Evolutionary conservation across 64 coral and sea anemone genomes (phyloP), one percentile per base, ranked within the genome.

Genomic region (Stichodactyla mertensii): DNA sequence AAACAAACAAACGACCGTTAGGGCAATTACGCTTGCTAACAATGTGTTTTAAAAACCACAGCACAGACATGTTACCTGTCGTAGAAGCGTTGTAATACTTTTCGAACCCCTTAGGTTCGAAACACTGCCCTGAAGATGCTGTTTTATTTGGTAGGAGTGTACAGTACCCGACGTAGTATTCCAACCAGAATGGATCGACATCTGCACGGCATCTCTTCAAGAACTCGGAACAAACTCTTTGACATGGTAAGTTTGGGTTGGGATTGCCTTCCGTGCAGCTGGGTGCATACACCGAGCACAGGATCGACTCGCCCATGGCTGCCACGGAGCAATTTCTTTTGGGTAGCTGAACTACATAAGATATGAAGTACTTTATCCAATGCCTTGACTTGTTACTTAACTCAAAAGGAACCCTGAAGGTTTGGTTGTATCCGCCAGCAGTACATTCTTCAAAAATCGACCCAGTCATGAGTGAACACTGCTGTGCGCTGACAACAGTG

Each of bases 171-270:
- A 85, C 56, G 57, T 58, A 85, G 60, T 85, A 85, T 4, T 85
- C 83, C 4, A 85, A 59, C 55, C 60, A 85, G 61, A 64, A 85
- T 45, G 60, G 60, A 61, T 85, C 83, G 5, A 85, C 64, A 23
- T 85, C 6, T 56, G 45, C 83, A 7, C 27, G 51, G 12, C 83
- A 85, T 85, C 56, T 85, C 83, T 85, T 85, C 51, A 85, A 52
- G 60, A 85, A 85, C 83, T 85, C 83, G 1, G 83, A 55, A 18
- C 83, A 85, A 31, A 85, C 83, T 64, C 83, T 52, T 60, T 24
- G 14, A 61, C 83, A 85, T 11, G 83, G 83, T 61, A 85, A 57
- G 14, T 55, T 55, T 9, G 80, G 83, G 4, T 58, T 51, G 16
- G 56, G 60, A 64, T 85, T 55, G 2, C 60, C 55, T 16, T 58